Evolutionary conservation across 2,888 invertebrate genomes (phyloP).

Genomic region (Vanessa cardui): DNA sequence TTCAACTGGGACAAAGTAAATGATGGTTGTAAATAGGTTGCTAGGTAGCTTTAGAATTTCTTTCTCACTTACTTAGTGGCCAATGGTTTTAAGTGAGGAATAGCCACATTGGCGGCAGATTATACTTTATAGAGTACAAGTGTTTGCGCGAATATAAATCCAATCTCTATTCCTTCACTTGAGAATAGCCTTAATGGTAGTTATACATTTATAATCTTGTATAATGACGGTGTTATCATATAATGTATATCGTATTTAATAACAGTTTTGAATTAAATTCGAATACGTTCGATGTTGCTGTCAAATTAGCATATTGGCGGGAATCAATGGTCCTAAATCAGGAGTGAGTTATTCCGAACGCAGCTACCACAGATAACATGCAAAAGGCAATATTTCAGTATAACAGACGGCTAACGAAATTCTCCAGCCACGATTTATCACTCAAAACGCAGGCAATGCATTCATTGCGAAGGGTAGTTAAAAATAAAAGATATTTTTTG

Average conservation of each 20-base stretch:
- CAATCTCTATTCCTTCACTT: no score
- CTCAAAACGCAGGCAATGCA: slow-evolving; percentile 16
- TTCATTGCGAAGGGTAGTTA: slow-evolving; percentile 4
- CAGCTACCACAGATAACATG: slow-evolving; percentile 24
- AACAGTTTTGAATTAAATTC: slow-evolving; percentile 4
- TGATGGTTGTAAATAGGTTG: no score
- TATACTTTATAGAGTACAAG: no score
- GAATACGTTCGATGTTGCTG: background rate
- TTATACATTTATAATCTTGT: no score
- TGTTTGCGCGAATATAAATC: no score
- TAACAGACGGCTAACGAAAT: slow-evolving; percentile 31
- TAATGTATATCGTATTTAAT: background rate
- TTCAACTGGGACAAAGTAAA: no score
- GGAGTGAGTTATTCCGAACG: slow-evolving; percentile 17
- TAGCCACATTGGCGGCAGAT: no score
- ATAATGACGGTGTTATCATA: no score
- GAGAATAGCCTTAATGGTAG: no score
- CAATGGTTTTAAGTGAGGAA: no score
- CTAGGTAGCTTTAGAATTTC: no score
- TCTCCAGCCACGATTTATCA: slow-evolving; percentile 27
- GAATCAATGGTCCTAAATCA: slow-evolving; percentile 23
- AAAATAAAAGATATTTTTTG: slow-evolving; percentile 6
- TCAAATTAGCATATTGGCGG: slow-evolving; percentile 18
- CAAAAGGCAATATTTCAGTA: slow-evolving; percentile 31
- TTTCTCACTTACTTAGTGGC: no score